These are phyloP conservation scores for Eurois occulta DNA, from an alignment of 2,888 invertebrate species.

Conservation along the genomic window DNA sequence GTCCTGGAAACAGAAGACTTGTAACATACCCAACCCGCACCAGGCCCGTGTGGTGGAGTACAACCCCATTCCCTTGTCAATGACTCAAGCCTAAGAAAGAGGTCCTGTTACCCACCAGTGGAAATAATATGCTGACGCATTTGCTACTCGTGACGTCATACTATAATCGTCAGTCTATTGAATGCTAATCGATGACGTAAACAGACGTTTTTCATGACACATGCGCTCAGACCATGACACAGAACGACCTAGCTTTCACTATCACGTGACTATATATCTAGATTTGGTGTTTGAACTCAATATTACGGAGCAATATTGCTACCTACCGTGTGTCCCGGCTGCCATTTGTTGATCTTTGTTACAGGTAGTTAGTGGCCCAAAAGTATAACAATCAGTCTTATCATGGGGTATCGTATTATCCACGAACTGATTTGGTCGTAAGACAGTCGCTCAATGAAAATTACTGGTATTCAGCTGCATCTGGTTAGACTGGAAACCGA, in stretches of 20 bases:
- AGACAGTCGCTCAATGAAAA: background rate
- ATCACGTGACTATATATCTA: slow-evolving; percentile 17
- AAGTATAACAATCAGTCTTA: too few species aligned
- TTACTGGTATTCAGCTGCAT: background rate
- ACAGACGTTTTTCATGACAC: slow-evolving; percentile 24
- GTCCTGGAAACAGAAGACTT: background rate
- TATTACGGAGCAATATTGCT: background rate
- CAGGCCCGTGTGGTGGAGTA: background rate
- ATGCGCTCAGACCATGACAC: slow-evolving; percentile 44
- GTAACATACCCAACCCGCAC: background rate
- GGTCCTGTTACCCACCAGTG: background rate
- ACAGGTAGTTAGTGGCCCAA: too few species aligned
- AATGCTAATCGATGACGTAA: slow-evolving; percentile 48
- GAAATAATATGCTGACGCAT: background rate
- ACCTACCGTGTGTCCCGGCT: background rate
- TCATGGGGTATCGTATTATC: too few species aligned
- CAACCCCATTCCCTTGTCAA: background rate
- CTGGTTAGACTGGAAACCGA: background rate
- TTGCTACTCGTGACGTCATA: slow-evolving; percentile 16
- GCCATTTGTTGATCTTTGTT: background rate
- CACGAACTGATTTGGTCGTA: too few species aligned
- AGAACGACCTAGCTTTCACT: slow-evolving; percentile 25
- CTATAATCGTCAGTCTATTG: slow-evolving; percentile 6
- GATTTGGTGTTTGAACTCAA: background rate
- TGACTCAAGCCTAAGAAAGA: background rate